Base-by-base conservation (phyloP, 2,113 vertebrate species). In the Pelvicachromis taeniatus region DNA sequence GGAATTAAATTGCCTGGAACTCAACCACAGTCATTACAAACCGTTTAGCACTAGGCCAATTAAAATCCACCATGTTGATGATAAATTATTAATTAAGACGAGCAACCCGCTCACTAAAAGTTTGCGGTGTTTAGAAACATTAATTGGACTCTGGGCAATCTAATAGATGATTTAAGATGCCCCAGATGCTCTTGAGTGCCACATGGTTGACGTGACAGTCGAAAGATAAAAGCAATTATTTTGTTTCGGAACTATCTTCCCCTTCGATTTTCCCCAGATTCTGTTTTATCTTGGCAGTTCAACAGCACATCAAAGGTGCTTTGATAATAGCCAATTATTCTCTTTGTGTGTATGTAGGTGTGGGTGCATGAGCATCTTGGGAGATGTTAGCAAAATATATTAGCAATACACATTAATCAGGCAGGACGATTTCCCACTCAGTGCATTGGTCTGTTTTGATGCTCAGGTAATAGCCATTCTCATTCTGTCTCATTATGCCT, bases 311-410 rank as follows among this genome's bases (percentile, higher is more conserved):
- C 83, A 82, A 70, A 88, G 83, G 78, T 87, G 79, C 80, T 92
- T 88, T 91, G 85, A 86, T 83, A 90, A 90, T 83, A 82, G 88
- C 84, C 88, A 90, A 87, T 93, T 89, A 81, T 83, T 86, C 48
- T 65, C 14, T 86, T 56, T 83, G 50, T 84, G 45, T 81, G 61
- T 80, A 38, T 80, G 78, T 55, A 55, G 12, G 19, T 50, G 19
- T 50, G 35, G 42, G 58, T 70, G 31, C 75, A 50, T 42, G 80
- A 65, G 82, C 61, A 78, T 86, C 82, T 82, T 82, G 78, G 61
- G 87, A 90, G 56, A 86, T 88, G 84, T 90, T 88, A 84, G 53
- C 78, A 86, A 94, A 91, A 84, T 83, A 84, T 85, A 88, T 88
- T 82, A 86, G 73, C 78, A 85, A 82, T 88, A 87, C 45, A 85